Base-by-base conservation (phyloP, 2,888 invertebrate genomes). In the Melieria crassipennis region DNA sequence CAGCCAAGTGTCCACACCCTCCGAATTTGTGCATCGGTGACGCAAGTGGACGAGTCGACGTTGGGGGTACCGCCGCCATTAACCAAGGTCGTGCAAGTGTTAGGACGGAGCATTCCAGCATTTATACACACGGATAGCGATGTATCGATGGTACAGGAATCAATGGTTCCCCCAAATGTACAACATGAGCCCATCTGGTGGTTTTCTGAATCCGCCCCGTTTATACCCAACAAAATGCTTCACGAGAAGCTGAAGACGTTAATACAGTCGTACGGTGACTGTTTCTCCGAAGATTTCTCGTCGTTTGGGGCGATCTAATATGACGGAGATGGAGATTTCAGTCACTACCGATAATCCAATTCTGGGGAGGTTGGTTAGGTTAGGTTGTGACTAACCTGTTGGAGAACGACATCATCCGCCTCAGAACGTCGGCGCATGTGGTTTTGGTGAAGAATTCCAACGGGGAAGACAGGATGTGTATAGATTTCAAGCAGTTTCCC, bases 331-430 rank as follows among this genome's bases (percentile, higher is more conserved):
- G 52, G 9, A 52, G 9, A 52, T 7, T n/a, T 5, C 10, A 52
- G 52, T 4, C 7, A 52, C 52, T 16, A 85, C 81, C 7, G 78
- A 77, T 0, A 43, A 73, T 75, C 50, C 70, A 73, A 11, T 74
- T 61, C 16, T 16, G 16, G 16, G 16, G 16, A n/a, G n/a, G n/a
- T n/a, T n/a, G n/a, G n/a, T n/a, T n/a, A n/a, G n/a, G n/a, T n/a
- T n/a, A n/a, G n/a, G n/a, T n/a, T 16, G 11, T 48, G 11, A 11
- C 50, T 48, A 11, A 48, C 50, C 2, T 48, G 7, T 48, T 48
- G 50, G 50, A 48, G 11, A 1, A 48, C 11, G 50, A 48, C 11
- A 48, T 48, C 11, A 48, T 48, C 11, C 50, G 50, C 7, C 50
- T 11, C 7, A 48, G 50, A 1, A 48, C 16, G 16, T 16, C 16